phyloP scores from a whole-genome alignment of 2,113 vertebrate species.

The Nansenia antarctica region DNA sequence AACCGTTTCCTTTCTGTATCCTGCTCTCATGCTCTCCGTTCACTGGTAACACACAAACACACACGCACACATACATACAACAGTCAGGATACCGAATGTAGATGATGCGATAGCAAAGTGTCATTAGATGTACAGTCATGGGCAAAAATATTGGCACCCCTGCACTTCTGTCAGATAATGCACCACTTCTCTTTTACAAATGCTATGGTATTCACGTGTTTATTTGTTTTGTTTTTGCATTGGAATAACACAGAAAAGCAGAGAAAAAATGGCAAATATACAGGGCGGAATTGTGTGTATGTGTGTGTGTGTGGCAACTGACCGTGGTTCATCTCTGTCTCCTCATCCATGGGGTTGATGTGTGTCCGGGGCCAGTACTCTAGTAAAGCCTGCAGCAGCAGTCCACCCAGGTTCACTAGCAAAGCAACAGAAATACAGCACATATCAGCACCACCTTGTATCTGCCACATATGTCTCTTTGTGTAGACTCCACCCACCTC shows the following conservation, averaged over 20 bases:
- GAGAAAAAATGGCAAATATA: no score
- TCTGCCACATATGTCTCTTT: no score
- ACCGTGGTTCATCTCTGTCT: constrained; percentile 74
- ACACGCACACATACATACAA: background rate
- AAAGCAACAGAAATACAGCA: constrained; percentile 5
- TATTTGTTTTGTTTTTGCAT: no score
- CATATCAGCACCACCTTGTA: no score
- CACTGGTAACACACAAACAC: constrained; percentile 58
- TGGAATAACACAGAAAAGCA: no score
- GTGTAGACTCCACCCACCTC: no score
- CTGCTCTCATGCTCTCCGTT: constrained; percentile 86
- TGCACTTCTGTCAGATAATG: no score
- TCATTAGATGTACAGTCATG: background rate
- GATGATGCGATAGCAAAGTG: background rate
- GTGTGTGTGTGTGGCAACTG: background rate
- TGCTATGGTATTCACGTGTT: no score
- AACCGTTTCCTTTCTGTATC: constrained; percentile 88
- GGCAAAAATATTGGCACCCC: no score
- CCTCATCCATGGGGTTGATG: constrained; percentile 87
- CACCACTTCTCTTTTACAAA: no score
- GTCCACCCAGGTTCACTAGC: constrained; percentile 86
- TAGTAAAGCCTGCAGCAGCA: constrained; percentile 85
- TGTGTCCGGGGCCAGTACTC: constrained; percentile 91
- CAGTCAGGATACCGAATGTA: background rate
- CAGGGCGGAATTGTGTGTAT: background rate